These are phyloP conservation scores for Bucorvus abyssinicus DNA, from an alignment of 2,797 vertebrate species.

Conservation along the genomic window DNA sequence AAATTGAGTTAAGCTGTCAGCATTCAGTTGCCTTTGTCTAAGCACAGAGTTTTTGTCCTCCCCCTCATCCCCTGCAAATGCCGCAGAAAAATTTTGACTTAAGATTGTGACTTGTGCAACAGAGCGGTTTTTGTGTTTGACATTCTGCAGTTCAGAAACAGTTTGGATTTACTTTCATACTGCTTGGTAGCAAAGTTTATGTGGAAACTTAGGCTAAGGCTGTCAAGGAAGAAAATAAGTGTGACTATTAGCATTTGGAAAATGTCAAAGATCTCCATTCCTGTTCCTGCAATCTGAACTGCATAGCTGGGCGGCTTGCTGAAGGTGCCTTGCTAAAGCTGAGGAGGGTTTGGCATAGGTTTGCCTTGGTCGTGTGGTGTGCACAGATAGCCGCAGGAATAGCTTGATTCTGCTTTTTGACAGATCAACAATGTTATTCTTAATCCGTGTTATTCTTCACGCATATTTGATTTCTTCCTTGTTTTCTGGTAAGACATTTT, in stretches of 20 bases:
- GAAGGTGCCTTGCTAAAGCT: neutral
- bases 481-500: neutral
- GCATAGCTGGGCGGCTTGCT: neutral
- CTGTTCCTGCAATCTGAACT: neutral
- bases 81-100: neutral
- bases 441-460: neutral
- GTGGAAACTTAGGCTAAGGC: neutral
- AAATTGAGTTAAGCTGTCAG: neutral
- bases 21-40: neutral
- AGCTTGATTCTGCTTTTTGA: neutral
- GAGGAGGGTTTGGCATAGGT: neutral
- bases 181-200: slow-evolving; percentile 6
- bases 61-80: neutral
- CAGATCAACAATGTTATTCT: neutral
- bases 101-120: neutral
- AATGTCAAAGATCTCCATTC: neutral
- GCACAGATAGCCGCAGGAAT: neutral
- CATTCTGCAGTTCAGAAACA: neutral
- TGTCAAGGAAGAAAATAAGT: neutral
- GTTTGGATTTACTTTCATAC: neutral
- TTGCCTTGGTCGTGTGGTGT: neutral
- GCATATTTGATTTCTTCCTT: neutral
- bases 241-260: neutral
- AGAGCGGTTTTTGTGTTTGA: neutral
- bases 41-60: neutral